These are phyloP conservation scores for Onychostoma macrolepis DNA, from an alignment of 2,113 vertebrate genomes.

Conservation along the genomic window DNA sequence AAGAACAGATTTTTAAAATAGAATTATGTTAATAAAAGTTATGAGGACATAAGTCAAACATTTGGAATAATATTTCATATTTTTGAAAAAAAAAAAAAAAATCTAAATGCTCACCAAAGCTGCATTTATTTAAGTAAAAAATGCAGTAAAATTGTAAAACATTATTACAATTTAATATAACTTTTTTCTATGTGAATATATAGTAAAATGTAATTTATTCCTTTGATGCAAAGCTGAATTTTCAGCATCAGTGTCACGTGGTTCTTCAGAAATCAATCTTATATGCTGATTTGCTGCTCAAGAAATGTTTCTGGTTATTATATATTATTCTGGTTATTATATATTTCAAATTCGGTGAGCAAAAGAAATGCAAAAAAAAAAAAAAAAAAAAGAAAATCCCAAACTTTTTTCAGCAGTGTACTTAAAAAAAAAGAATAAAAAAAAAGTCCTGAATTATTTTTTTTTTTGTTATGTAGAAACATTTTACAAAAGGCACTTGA, in stretches of 20 bases:
- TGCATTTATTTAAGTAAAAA: not conserved
- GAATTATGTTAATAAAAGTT: not conserved
- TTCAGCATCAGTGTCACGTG: not conserved
- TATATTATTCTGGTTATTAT: not conserved
- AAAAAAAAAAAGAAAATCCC: too few species aligned
- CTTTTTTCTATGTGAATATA: too few species aligned
- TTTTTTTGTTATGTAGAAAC: not conserved
- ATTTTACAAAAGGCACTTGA: not conserved
- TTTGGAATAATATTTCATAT: not conserved
- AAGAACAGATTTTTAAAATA: too few species aligned
- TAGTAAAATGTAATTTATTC: not conserved
- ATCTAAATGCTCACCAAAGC: not conserved
- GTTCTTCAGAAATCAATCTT: not conserved
- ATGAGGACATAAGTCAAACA: not conserved
- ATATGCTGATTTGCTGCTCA: not conserved
- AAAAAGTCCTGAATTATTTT: too few species aligned
- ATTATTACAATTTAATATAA: not conserved
- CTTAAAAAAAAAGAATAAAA: too few species aligned
- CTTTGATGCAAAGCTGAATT: not conserved
- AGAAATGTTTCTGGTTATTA: not conserved
- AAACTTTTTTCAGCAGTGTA: not conserved
- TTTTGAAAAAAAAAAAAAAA: not conserved
- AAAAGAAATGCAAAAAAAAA: too few species aligned
- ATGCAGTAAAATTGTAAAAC: not conserved
- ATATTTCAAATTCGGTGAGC: too few species aligned